Evolutionary conservation across 2,797 vertebrate genomes (phyloP).

Genomic region (Amblyopsis hoosieri): DNA sequence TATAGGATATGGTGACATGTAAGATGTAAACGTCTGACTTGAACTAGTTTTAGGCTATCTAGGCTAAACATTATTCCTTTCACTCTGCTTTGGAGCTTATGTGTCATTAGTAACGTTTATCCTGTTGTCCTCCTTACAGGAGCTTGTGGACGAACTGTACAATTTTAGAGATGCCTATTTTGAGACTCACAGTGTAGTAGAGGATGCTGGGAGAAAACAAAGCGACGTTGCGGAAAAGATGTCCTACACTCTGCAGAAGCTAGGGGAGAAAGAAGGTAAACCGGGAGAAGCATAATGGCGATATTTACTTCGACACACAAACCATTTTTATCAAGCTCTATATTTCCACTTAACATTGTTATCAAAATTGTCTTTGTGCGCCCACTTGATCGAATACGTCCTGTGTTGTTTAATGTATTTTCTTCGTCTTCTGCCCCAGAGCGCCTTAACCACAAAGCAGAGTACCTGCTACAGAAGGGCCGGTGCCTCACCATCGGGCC

Average conservation of each 20-base stretch:
- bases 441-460: conserved; percentile 73
- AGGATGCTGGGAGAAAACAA: conserved; percentile 83
- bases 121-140: conserved; percentile 60
- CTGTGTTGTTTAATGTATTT: neutral
- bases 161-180: conserved; percentile 88
- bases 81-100: neutral
- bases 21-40: no score
- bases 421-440: conserved; percentile 59
- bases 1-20: no score
- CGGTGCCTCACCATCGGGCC: conserved; percentile 83
- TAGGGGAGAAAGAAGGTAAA: conserved; percentile 82
- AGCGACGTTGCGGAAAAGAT: conserved; percentile 80
- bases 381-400: neutral
- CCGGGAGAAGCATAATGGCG: neutral
- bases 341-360: neutral
- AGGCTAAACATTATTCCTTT: no score
- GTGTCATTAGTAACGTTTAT: neutral
- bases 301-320: neutral
- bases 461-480: conserved; percentile 84
- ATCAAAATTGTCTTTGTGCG: neutral
- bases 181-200: conserved; percentile 84
- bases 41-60: no score
- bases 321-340: no score
- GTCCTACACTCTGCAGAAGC: conserved; percentile 76
- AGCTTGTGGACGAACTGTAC: conserved; percentile 85